Percentiles rank a stretch among this genome's conserved stretches.
Conservation (phyloP, 1,140 invertebrate species). For the Pachypsylla venusta region DNA sequence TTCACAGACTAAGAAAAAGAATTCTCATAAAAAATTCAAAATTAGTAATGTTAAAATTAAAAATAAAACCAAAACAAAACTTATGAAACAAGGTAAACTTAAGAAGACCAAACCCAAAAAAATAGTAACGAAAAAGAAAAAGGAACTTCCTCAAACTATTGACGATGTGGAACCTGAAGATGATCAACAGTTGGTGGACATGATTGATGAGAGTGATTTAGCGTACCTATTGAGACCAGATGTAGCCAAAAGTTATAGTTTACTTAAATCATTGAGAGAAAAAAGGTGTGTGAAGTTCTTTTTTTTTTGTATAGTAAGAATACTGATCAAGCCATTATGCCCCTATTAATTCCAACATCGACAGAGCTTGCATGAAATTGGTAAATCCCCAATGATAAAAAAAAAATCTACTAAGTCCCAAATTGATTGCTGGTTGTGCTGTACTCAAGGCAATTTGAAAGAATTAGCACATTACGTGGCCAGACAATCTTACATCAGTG, state of each 20-base stretch:
- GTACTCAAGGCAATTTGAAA: too few relatives aligned
- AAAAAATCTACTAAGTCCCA: too few relatives aligned
- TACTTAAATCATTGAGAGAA: neutral
- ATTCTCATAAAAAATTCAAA: slow-evolving; percentile 1
- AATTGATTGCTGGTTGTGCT: too few relatives aligned
- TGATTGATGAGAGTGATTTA: slow-evolving; percentile 1
- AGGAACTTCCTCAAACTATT: neutral
- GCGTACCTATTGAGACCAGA: slow-evolving; percentile 4
- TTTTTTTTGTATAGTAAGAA: too few relatives aligned
- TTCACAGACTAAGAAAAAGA: slow-evolving; percentile 5
- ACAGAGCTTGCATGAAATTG: too few relatives aligned
- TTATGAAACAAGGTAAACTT: neutral
- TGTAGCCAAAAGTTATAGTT: slow-evolving; percentile 1
- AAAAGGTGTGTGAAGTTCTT: slow-evolving; percentile 3
- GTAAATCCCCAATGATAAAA: too few relatives aligned
- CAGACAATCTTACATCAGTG: too few relatives aligned
- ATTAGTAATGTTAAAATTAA: slow-evolving; percentile 6
- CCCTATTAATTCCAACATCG: too few relatives aligned
- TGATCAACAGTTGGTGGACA: slow-evolving; percentile 1
- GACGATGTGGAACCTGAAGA: slow-evolving; percentile 1
- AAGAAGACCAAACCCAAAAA: slow-evolving; percentile 9
- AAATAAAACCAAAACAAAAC: neutral
- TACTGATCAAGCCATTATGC: too few relatives aligned
- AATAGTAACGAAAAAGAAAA: neutral
- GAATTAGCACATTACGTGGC: too few relatives aligned